Evolutionary conservation across 2,888 invertebrate genomes (phyloP).

Genomic region (Congeria kusceri): DNA sequence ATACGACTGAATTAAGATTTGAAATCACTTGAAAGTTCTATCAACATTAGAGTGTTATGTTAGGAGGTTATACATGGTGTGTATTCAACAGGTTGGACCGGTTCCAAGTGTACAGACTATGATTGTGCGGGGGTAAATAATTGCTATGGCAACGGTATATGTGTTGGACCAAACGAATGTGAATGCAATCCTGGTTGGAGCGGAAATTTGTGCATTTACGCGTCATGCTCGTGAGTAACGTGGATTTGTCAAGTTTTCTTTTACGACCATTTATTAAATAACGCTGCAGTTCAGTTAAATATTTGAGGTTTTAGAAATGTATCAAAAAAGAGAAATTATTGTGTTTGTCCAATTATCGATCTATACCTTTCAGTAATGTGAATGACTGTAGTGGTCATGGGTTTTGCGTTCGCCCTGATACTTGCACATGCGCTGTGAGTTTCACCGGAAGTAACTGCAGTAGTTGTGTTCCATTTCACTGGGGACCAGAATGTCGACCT

Average conservation of each 20-base stretch:
- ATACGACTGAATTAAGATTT: no score
- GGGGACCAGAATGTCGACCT: conserved; percentile 49
- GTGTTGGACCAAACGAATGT: conserved; percentile 66
- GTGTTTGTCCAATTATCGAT: neutral
- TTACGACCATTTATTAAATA: neutral
- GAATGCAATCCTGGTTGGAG: conserved; percentile 62
- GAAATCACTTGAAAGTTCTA: no score
- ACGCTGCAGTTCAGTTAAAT: no score
- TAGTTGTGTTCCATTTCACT: conserved; percentile 26
- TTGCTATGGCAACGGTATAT: conserved; percentile 63
- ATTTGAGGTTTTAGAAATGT: neutral
- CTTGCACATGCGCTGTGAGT: conserved; percentile 31
- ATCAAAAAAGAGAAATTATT: neutral
- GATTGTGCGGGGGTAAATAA: conserved; percentile 55
- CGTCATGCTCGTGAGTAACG: conserved; percentile 48
- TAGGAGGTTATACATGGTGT: neutral
- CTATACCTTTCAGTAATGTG: conserved; percentile 6
- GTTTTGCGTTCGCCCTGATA: conserved; percentile 44
- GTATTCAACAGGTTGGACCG: conserved; percentile 48
- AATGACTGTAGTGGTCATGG: conserved; percentile 39
- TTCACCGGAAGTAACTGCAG: conserved; percentile 33
- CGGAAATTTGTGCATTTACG: conserved; percentile 48
- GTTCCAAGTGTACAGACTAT: conserved; percentile 43
- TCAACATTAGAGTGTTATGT: neutral
- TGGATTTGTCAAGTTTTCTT: neutral